Percentiles rank a stretch among this genome's conserved stretches.
Evolutionary conservation across 1,140 invertebrate genomes (phyloP).

Genomic region (Drosophila funebris): DNA sequence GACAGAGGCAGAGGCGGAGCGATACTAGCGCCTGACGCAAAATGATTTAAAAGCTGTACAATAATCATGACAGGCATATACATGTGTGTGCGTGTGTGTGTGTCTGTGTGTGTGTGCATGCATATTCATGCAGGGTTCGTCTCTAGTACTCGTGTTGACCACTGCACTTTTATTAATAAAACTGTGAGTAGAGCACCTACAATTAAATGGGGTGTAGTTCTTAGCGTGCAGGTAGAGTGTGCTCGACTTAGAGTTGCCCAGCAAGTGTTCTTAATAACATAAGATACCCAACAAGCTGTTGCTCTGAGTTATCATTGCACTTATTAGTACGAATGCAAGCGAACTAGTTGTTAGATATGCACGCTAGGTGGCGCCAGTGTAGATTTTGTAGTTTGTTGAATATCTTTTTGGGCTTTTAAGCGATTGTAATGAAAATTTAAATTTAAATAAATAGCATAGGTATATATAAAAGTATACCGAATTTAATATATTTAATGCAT

Average conservation of each 20-base stretch:
- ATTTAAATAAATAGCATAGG: no score
- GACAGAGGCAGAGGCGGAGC: background rate
- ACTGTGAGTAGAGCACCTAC: background rate
- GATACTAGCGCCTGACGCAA: constrained; percentile 62
- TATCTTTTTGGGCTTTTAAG: no score
- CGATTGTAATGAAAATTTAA: no score
- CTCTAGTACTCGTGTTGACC: constrained; percentile 21
- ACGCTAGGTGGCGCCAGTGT: no score
- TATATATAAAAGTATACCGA: no score
- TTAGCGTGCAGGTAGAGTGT: background rate
- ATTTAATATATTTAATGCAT: no score
- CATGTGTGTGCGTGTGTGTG: constrained; percentile 15
- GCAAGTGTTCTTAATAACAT: background rate
- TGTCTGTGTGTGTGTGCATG: constrained; percentile 11
- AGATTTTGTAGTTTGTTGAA: no score
- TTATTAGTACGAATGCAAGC: no score
- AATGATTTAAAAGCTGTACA: constrained; percentile 69
- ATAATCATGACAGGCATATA: constrained; percentile 42
- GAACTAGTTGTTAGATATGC: no score
- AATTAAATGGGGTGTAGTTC: background rate
- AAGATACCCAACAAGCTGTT: no score
- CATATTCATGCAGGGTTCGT: constrained; percentile 1
- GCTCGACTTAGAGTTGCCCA: background rate
- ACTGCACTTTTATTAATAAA: constrained; percentile 58
- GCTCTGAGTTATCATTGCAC: no score